These are phyloP conservation scores for Opisthograptis luteolata DNA, from an alignment of 2,888 invertebrate species.

Conservation along the genomic window DNA sequence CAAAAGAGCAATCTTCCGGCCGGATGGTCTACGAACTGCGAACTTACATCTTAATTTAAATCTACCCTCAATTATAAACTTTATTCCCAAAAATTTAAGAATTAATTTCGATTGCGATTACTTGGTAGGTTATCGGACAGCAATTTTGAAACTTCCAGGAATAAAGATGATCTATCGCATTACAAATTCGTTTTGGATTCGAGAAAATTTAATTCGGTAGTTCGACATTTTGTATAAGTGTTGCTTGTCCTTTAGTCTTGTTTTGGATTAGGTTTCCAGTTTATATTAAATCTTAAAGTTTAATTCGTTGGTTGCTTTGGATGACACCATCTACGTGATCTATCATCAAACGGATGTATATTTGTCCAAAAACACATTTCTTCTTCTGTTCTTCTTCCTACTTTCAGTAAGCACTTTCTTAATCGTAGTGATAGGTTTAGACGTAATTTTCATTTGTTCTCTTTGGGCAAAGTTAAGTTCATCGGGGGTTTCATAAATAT, in stretches of 20 bases:
- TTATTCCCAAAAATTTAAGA: conserved; percentile 46
- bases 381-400: too few relatives aligned
- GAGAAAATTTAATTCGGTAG: conserved; percentile 74
- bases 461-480: too few relatives aligned
- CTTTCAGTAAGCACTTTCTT: too few relatives aligned
- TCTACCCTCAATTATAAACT: conserved; percentile 35
- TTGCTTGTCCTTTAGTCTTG: conserved; percentile 62
- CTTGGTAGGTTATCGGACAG: conserved; percentile 50
- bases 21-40: conserved; percentile 62
- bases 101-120: conserved; percentile 42
- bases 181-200: conserved; percentile 66
- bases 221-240: conserved; percentile 59
- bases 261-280: conserved; percentile 45
- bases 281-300: too few relatives aligned
- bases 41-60: conserved; percentile 49
- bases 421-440: too few relatives aligned
- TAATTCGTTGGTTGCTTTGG: too few relatives aligned
- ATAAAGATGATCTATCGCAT: conserved; percentile 64
- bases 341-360: too few relatives aligned
- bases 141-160: conserved; percentile 71
- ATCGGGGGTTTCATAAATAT: too few relatives aligned
- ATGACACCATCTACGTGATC: too few relatives aligned
- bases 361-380: too few relatives aligned
- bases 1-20: conserved; percentile 82
- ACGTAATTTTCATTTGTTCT: too few relatives aligned